Evolutionary conservation across 2,113 vertebrate species (phyloP).

Genomic region (Gobiocypris rarus): DNA sequence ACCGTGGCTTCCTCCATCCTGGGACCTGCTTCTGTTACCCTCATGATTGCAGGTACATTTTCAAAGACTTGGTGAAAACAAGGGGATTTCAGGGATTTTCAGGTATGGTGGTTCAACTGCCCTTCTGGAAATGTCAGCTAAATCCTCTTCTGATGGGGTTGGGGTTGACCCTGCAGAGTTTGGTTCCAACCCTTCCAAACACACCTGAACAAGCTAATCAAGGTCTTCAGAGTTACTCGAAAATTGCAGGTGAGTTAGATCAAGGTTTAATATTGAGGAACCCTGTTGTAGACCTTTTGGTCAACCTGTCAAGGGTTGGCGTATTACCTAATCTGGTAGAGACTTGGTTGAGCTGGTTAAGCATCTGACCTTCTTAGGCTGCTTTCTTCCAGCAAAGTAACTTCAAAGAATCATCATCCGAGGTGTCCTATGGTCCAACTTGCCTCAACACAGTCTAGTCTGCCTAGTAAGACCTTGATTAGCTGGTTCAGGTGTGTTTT

Average conservation of each 20-base stretch:
- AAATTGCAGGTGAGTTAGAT: too few species aligned
- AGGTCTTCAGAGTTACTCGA: too few species aligned
- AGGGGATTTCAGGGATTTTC: too few species aligned
- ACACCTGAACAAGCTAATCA: too few species aligned
- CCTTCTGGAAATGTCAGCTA: not conserved
- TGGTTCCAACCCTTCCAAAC: too few species aligned
- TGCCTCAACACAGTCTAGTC: too few species aligned
- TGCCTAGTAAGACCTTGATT: too few species aligned
- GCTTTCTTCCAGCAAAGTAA: not conserved
- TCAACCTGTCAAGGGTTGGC: not conserved
- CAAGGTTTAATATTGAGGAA: too few species aligned
- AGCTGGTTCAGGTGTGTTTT: too few species aligned
- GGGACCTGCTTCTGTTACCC: slow-evolving; percentile 80
- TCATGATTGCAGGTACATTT: slow-evolving; percentile 80
- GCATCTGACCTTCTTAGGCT: not conserved
- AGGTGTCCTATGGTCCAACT: too few species aligned
- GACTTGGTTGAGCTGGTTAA: not conserved
- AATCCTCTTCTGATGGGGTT: not conserved
- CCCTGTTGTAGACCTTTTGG: not conserved
- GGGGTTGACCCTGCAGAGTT: too few species aligned
- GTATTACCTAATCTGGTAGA: not conserved
- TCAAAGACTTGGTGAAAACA: not conserved
- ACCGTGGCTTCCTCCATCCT: slow-evolving; percentile 81
- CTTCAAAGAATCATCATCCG: too few species aligned
- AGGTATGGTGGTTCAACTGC: not conserved